phyloP scores from a whole-genome alignment of 2,113 vertebrate species.

The Seriola aureovittata region DNA sequence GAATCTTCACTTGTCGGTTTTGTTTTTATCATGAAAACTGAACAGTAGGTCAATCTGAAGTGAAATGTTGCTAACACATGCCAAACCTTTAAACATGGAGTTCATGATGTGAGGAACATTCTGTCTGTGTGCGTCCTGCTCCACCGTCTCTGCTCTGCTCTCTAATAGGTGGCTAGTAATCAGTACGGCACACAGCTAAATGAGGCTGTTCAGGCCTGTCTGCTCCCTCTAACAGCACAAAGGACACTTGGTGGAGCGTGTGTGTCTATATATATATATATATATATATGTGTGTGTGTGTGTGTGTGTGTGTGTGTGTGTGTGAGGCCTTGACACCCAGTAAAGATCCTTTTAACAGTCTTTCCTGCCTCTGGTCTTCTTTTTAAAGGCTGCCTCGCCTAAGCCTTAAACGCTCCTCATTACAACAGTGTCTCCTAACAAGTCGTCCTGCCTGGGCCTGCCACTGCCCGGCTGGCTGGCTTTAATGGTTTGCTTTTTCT shows the following conservation, averaged over 20 bases:
- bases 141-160: constrained; percentile 17
- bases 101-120: not conserved
- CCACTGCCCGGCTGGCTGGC: constrained; percentile 31
- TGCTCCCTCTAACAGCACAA: constrained; percentile 34
- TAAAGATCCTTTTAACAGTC: constrained; percentile 46
- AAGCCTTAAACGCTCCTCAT: constrained; percentile 51
- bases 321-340: constrained; percentile 5
- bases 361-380: constrained; percentile 19
- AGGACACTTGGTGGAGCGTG: not conserved
- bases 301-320: not conserved
- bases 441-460: not conserved
- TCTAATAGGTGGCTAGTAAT: constrained; percentile 34
- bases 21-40: not conserved
- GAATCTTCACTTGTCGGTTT: too few species aligned
- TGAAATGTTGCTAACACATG: not conserved
- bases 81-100: not conserved
- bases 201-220: constrained; percentile 48
- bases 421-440: constrained; percentile 50
- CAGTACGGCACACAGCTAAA: constrained; percentile 52
- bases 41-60: not conserved
- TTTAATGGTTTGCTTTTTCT: constrained; percentile 54
- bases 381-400: constrained; percentile 36
- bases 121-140: not conserved
- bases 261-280: constrained; percentile 3
- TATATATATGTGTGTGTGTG: not conserved